phyloP scores from a whole-genome alignment of 2,113 vertebrate genomes.

The Neogobius melanostomus region DNA sequence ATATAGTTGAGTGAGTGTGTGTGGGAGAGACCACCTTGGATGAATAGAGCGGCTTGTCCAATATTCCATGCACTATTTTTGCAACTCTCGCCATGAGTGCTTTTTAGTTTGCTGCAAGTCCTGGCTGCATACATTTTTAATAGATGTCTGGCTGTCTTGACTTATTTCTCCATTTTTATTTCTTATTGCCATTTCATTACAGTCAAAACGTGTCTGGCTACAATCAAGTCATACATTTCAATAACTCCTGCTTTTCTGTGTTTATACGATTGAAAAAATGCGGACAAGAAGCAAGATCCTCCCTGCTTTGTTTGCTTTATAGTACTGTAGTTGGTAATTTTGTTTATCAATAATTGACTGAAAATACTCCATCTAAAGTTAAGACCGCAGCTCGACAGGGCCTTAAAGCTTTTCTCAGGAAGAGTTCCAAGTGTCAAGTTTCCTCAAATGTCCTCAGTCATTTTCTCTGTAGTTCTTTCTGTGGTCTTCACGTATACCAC shows the following conservation, averaged over 20 bases:
- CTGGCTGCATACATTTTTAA: constrained; percentile 10
- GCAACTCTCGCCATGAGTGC: constrained; percentile 10
- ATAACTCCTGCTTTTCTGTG: no score
- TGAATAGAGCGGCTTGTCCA: constrained; percentile 35
- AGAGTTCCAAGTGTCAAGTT: constrained; percentile 2
- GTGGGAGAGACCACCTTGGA: constrained; percentile 47
- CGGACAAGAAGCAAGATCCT: no score
- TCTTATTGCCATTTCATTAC: no score
- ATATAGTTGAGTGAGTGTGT: constrained; percentile 30
- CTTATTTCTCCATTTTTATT: no score
- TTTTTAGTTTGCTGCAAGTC: constrained; percentile 21
- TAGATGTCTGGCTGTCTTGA: neutral
- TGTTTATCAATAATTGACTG: constrained; percentile 16
- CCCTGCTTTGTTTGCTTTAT: neutral
- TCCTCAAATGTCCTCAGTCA: neutral
- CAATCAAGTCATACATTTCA: no score
- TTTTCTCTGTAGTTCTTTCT: constrained; percentile 4
- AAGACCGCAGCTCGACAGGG: constrained; percentile 7
- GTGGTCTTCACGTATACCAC: constrained; percentile 28
- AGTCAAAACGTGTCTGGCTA: no score
- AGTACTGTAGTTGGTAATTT: constrained; percentile 2
- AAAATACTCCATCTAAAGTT: constrained; percentile 5
- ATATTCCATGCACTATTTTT: constrained; percentile 47
- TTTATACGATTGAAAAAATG: no score
- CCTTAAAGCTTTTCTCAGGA: neutral